Evolutionary conservation across 2,888 invertebrate genomes (phyloP).

Genomic region (Cheilosia soror): DNA sequence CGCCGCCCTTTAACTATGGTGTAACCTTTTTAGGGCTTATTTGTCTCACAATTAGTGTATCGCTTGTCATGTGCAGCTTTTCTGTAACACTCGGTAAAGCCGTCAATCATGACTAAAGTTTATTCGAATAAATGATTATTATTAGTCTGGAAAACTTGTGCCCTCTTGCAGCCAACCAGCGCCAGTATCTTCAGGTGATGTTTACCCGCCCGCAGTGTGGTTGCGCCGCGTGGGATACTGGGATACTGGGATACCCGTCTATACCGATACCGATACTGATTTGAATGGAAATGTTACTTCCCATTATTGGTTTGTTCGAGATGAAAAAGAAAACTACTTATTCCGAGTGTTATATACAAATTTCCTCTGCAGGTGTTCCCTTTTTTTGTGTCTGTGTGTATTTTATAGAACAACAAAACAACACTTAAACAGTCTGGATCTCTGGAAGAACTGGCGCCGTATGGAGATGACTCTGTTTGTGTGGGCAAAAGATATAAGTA

Average conservation of each 20-base stretch:
- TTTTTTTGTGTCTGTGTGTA: slow-evolving; percentile 1
- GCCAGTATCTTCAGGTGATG: slow-evolving; percentile 17
- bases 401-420: slow-evolving; percentile 55
- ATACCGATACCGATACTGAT: slow-evolving; percentile 22
- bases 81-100: not conserved
- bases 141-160: too few relatives aligned
- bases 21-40: not conserved
- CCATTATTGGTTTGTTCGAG: slow-evolving; percentile 61
- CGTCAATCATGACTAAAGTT: not conserved
- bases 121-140: not conserved
- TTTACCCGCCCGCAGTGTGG: slow-evolving; percentile 4
- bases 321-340: slow-evolving; percentile 37
- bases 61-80: not conserved
- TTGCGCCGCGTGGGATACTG: slow-evolving; percentile 8
- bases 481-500: slow-evolving; percentile 22
- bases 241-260: too few relatives aligned
- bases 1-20: not conserved
- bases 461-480: slow-evolving; percentile 53
- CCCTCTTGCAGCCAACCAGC: not conserved
- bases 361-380: slow-evolving; percentile 67
- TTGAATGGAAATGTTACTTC: slow-evolving; percentile 49
- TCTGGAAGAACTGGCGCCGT: slow-evolving; percentile 65
- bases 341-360: slow-evolving; percentile 38
- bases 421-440: slow-evolving; percentile 67
- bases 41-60: not conserved